Evolutionary conservation across 2,888 invertebrate genomes (phyloP).

Genomic region (Cecidostiba fungosa): DNA sequence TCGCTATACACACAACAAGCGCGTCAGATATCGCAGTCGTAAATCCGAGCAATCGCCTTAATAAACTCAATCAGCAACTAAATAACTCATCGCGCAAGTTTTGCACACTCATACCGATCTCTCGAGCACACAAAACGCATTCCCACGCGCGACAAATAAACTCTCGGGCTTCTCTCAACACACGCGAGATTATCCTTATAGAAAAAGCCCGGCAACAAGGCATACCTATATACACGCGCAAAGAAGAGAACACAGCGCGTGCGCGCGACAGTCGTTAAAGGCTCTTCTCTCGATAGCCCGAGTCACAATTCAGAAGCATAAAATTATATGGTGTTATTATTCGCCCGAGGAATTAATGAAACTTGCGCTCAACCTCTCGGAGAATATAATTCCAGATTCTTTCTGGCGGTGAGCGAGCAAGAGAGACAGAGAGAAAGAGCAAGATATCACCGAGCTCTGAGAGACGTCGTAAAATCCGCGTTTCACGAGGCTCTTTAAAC

Average conservation of each 20-base stretch:
- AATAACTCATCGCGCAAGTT: neutral
- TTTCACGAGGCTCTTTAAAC: conserved; percentile 65
- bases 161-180: neutral
- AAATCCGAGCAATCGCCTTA: neutral
- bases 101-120: conserved; percentile 21
- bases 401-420: conserved; percentile 19
- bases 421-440: conserved; percentile 22
- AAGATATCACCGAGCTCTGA: conserved; percentile 49
- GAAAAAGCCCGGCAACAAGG: neutral
- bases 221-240: too few relatives aligned
- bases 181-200: neutral
- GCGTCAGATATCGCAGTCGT: neutral
- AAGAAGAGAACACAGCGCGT: too few relatives aligned
- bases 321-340: conserved; percentile 64
- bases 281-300: conserved; percentile 41
- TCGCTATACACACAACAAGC: too few relatives aligned
- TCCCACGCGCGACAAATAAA: conserved; percentile 9
- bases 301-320: conserved; percentile 61
- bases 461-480: conserved; percentile 61
- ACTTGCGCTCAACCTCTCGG: conserved; percentile 8
- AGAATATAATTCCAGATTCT: conserved; percentile 61
- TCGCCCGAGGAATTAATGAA: conserved; percentile 62
- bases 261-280: conserved; percentile 33
- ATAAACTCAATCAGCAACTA: neutral
- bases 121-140: neutral